These are phyloP conservation scores for Amblyjoppa fuscipennis DNA, from an alignment of 2,888 invertebrate species.

Conservation along the genomic window DNA sequence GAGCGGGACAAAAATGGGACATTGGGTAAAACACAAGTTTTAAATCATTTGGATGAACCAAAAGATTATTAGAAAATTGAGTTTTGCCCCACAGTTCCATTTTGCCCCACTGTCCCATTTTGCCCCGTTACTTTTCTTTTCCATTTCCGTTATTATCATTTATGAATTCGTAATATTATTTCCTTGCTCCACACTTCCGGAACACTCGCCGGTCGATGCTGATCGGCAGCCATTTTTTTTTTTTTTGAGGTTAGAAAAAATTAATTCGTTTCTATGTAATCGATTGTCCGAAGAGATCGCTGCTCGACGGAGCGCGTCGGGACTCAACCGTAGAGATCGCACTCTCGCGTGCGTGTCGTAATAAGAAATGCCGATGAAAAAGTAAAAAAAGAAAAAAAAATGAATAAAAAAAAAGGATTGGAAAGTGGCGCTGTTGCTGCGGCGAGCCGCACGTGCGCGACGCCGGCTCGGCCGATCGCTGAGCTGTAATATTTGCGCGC, in stretches of 20 bases:
- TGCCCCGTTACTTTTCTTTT: no score
- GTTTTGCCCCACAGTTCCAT: no score
- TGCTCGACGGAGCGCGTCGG: constrained; percentile 8
- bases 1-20: no score
- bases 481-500: constrained; percentile 22
- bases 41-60: no score
- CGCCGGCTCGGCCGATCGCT: neutral
- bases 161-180: no score
- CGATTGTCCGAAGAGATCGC: neutral
- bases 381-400: constrained; percentile 27
- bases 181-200: neutral
- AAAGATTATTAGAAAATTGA: no score
- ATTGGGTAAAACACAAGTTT: no score
- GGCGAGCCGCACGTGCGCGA: constrained; percentile 46
- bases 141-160: no score
- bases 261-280: constrained; percentile 8
- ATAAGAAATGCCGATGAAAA: constrained; percentile 41
- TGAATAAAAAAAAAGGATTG: constrained; percentile 23
- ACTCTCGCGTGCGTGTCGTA: constrained; percentile 19
- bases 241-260: no score
- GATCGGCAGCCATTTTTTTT: no score
- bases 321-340: constrained; percentile 19
- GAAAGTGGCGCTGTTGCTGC: constrained; percentile 45
- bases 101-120: no score
- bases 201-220: no score